These are phyloP conservation scores for Euborellia annulipes DNA, from an alignment of 1,140 invertebrate species.

Conservation along the genomic window DNA sequence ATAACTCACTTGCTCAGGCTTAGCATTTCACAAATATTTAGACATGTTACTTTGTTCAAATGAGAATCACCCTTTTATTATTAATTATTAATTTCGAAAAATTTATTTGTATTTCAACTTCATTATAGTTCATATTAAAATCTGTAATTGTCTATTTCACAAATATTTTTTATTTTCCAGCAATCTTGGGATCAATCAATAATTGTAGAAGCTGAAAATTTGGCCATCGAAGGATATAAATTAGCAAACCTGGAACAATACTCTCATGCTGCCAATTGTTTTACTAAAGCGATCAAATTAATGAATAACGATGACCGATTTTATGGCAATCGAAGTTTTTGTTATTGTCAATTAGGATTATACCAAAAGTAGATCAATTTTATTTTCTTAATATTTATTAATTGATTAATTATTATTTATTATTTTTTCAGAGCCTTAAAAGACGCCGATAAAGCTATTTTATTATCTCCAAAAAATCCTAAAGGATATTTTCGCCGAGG, in stretches of 20 bases:
- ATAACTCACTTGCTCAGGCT: too few relatives aligned
- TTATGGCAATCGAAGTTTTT: slow-evolving; percentile 12
- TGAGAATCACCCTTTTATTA: too few relatives aligned
- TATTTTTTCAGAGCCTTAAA: slow-evolving; percentile 29
- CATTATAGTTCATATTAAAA: too few relatives aligned
- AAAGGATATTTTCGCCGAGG: slow-evolving; percentile 38
- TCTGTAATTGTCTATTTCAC: too few relatives aligned
- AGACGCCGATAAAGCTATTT: slow-evolving; percentile 35
- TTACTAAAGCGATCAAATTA: slow-evolving; percentile 11
- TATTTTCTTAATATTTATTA: not conserved
- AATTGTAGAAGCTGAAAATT: slow-evolving; percentile 4
- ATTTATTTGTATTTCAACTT: too few relatives aligned
- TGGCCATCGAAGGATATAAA: slow-evolving; percentile 8
- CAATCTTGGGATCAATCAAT: not conserved
- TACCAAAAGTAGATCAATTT: slow-evolving; percentile 7
- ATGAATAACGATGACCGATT: slow-evolving; percentile 10
- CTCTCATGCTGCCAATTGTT: slow-evolving; percentile 5
- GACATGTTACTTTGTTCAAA: too few relatives aligned
- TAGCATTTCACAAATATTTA: too few relatives aligned
- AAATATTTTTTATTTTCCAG: too few relatives aligned
- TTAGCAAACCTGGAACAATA: slow-evolving; percentile 9
- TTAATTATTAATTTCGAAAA: too few relatives aligned
- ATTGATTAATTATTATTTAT: slow-evolving; percentile 4
- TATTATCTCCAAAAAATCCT: slow-evolving; percentile 30
- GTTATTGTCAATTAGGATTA: slow-evolving; percentile 10